These are phyloP conservation scores for Plestiodon gilberti DNA, from an alignment of 2,113 vertebrate genomes.

Conservation along the genomic window DNA sequence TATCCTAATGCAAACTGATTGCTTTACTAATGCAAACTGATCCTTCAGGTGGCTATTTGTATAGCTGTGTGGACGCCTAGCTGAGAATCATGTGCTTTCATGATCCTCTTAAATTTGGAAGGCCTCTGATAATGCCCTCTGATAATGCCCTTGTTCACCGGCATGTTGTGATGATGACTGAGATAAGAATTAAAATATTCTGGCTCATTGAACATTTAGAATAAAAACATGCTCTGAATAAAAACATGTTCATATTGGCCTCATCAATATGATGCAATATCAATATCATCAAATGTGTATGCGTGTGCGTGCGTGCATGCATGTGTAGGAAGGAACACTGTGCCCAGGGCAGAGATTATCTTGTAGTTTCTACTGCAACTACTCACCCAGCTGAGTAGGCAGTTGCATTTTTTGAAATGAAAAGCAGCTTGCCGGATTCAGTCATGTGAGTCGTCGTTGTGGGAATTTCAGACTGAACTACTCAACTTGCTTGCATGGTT, in stretches of 20 bases:
- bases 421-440: neutral
- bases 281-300: too few species aligned
- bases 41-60: neutral
- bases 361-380: neutral
- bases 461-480: too few species aligned
- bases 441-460: neutral
- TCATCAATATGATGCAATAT: too few species aligned
- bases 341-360: neutral
- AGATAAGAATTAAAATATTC: neutral
- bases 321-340: neutral
- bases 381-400: neutral
- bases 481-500: neutral
- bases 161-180: neutral
- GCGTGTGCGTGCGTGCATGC: neutral
- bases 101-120: neutral
- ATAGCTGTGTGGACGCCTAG: neutral
- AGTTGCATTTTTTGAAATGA: neutral
- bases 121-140: neutral
- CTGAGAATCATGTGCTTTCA: neutral
- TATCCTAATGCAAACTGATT: slow-evolving; percentile 21
- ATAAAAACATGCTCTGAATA: neutral
- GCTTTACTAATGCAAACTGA: slow-evolving; percentile 10
- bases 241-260: neutral
- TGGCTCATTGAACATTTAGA: neutral
- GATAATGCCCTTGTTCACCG: too few species aligned